Conservation (phyloP, 1,140 invertebrate species). For the Pogonognathellus flavescens region DNA sequence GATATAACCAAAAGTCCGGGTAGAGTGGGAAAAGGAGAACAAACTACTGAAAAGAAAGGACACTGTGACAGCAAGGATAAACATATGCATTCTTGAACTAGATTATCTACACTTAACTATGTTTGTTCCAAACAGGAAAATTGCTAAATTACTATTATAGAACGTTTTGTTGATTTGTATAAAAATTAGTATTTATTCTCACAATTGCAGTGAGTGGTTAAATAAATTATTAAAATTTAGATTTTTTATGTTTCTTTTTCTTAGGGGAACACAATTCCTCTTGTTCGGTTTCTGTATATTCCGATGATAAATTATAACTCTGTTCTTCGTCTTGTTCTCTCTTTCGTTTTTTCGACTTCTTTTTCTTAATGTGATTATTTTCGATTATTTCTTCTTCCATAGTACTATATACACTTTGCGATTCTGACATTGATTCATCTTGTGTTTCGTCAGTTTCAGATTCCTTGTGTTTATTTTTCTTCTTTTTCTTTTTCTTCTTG, state of each 20-base stretch:
- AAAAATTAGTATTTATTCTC: too few relatives aligned
- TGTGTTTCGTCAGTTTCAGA: neutral
- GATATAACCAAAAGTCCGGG: neutral
- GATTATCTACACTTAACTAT: too few relatives aligned
- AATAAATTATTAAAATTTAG: neutral
- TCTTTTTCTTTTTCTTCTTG: neutral
- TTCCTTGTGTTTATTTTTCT: neutral
- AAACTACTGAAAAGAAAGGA: too few relatives aligned
- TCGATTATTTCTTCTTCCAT: neutral
- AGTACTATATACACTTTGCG: neutral
- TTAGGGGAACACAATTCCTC: neutral
- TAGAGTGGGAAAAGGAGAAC: too few relatives aligned
- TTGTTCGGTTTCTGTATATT: neutral
- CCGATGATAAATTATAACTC: neutral
- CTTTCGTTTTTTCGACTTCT: slow-evolving; percentile 26
- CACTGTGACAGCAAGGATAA: too few relatives aligned
- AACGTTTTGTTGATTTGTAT: too few relatives aligned
- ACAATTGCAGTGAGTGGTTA: too few relatives aligned
- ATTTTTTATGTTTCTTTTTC: neutral
- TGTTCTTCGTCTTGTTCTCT: slow-evolving; percentile 2
- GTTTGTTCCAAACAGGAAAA: too few relatives aligned
- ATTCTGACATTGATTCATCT: neutral
- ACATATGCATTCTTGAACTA: too few relatives aligned
- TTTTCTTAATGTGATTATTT: neutral
- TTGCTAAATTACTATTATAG: too few relatives aligned